Conservation (phyloP, 2,797 vertebrate genomes). For the Okamejei kenojei region DNA sequence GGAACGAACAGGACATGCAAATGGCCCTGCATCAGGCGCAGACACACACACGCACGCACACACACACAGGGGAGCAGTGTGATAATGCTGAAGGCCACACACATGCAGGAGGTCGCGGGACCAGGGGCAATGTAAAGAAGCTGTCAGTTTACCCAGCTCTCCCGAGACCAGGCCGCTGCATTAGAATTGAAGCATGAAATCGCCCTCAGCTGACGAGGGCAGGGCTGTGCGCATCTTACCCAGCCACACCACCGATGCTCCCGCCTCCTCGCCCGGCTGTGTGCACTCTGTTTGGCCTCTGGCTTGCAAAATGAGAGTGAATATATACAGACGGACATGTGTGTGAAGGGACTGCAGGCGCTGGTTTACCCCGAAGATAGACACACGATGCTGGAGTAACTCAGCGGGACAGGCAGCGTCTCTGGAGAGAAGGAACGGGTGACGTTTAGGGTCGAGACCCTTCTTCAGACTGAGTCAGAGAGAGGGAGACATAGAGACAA, state of each 20-base stretch:
- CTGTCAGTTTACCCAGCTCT: conserved; percentile 63
- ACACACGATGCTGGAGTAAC: no score
- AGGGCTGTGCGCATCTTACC: conserved; percentile 33
- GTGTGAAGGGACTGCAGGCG: no score
- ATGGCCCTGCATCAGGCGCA: conserved; percentile 52
- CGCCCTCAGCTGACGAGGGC: conserved; percentile 49
- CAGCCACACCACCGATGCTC: conserved; percentile 21
- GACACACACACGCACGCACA: conserved; percentile 50
- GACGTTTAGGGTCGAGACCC: no score
- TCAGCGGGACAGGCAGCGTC: no score
- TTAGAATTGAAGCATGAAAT: conserved; percentile 64
- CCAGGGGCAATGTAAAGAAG: conserved; percentile 55
- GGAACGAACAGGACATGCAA: conserved; percentile 50
- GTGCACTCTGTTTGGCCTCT: conserved; percentile 25
- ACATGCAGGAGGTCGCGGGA: conserved; percentile 54
- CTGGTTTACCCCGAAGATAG: no score
- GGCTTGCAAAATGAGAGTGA: conserved; percentile 26
- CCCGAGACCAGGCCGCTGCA: conserved; percentile 60
- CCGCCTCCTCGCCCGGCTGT: neutral
- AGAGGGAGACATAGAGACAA: no score
- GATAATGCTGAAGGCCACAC: conserved; percentile 60
- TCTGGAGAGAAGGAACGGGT: no score
- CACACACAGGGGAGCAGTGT: conserved; percentile 52
- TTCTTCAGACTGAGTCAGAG: no score
- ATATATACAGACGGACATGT: neutral